Conservation (phyloP, 2,113 vertebrate species). For the Calyptomena viridis region DNA sequence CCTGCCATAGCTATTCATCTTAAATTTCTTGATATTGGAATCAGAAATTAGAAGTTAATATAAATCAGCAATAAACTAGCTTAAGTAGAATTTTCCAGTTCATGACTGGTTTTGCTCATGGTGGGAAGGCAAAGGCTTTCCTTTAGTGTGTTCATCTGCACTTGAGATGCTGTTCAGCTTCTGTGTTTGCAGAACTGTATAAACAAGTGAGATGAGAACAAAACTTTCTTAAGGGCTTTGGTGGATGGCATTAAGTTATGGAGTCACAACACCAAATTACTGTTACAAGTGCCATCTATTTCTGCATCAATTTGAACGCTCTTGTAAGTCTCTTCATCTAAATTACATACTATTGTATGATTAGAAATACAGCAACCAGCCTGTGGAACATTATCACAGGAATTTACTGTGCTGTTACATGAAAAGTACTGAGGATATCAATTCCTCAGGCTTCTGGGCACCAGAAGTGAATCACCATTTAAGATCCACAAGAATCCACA, state of each 20-base stretch:
- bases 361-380: background rate
- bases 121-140: background rate
- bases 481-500: background rate
- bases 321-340: background rate
- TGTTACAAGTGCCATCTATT: background rate
- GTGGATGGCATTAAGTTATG: background rate
- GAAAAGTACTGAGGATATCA: background rate
- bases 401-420: background rate
- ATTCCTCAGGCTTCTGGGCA: background rate
- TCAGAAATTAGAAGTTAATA: background rate
- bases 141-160: background rate
- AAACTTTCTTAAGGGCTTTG: background rate
- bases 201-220: background rate
- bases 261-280: background rate
- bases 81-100: background rate
- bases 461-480: background rate
- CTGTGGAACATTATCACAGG: background rate
- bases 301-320: background rate
- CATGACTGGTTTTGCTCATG: background rate
- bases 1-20: background rate
- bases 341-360: background rate
- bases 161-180: background rate
- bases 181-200: background rate
- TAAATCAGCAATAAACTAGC: background rate
- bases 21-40: background rate